A percentile compares a stretch with the other conserved stretches of the same genome.
Evolutionary conservation across 2,113 vertebrate species (phyloP).

Genomic region (Dipodomys ordii): DNA sequence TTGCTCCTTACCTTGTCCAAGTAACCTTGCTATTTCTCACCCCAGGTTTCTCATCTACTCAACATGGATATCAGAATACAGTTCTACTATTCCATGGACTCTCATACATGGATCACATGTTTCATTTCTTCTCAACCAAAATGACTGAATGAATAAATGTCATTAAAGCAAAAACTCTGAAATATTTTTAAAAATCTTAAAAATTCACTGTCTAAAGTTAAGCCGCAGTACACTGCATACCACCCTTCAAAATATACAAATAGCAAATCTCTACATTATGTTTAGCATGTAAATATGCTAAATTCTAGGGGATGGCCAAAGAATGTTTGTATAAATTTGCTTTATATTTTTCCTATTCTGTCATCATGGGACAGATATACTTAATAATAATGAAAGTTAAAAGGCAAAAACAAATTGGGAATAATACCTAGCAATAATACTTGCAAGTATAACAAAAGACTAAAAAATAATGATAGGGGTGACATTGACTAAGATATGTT

Average conservation of each 20-base stretch:
- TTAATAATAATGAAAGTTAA: conserved; percentile 19
- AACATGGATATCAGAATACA: background rate
- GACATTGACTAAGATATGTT: too few species aligned
- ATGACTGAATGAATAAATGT: background rate
- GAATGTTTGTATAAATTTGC: background rate
- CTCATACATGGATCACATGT: background rate
- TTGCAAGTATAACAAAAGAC: conserved; percentile 12
- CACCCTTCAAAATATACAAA: conserved; percentile 29
- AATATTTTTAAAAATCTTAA: conserved; percentile 13
- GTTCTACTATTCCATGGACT: conserved; percentile 32
- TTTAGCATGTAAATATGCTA: background rate
- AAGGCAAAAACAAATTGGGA: conserved; percentile 15
- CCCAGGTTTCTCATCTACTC: background rate
- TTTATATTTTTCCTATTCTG: conserved; percentile 7
- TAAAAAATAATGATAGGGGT: too few species aligned
- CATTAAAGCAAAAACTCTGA: background rate
- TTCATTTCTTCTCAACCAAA: conserved; percentile 1
- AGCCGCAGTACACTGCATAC: background rate
- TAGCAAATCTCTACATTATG: background rate
- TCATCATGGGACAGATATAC: background rate
- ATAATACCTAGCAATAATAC: conserved; percentile 1
- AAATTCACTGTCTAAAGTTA: conserved; percentile 12
- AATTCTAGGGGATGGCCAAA: background rate
- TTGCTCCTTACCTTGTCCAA: background rate
- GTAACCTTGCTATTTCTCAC: background rate